Percentiles rank a stretch among this genome's conserved stretches.
phyloP scores from a whole-genome alignment of 2,888 invertebrate species.

The Ametastegia equiseti region DNA sequence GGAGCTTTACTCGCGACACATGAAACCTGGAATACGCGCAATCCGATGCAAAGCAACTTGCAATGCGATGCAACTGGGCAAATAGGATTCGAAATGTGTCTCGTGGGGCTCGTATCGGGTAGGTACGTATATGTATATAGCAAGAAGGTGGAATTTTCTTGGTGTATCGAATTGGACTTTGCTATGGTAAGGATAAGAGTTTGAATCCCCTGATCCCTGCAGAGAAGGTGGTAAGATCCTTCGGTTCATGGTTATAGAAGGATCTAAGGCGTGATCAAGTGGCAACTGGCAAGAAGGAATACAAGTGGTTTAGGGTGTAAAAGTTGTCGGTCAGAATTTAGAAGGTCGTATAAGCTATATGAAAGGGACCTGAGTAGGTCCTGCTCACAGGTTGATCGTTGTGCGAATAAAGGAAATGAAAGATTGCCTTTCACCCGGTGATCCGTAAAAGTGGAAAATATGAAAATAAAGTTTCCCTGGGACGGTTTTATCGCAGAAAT shows the following conservation, averaged over 20 bases:
- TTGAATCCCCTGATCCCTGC: background rate
- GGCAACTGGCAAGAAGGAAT: no score
- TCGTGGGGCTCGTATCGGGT: background rate
- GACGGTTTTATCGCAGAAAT: conserved; percentile 34
- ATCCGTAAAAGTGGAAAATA: conserved; percentile 42
- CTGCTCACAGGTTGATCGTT: no score
- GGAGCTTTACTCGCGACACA: no score
- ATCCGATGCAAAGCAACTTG: no score
- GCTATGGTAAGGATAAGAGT: background rate
- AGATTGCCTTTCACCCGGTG: conserved; percentile 1
- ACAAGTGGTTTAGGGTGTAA: no score
- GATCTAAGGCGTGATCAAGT: no score
- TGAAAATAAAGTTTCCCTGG: conserved; percentile 27
- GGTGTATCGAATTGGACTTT: background rate
- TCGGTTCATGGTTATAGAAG: background rate
- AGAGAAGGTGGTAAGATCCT: background rate
- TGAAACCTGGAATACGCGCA: no score
- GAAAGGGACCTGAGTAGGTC: background rate
- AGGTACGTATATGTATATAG: background rate
- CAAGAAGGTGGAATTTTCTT: background rate
- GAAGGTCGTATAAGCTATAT: background rate
- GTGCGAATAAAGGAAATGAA: conserved; percentile 38
- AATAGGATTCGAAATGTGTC: background rate
- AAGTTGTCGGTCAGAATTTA: no score
- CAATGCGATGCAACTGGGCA: background rate